phyloP scores from a whole-genome alignment of 2,113 vertebrate species.

The Trematocara macrostoma region DNA sequence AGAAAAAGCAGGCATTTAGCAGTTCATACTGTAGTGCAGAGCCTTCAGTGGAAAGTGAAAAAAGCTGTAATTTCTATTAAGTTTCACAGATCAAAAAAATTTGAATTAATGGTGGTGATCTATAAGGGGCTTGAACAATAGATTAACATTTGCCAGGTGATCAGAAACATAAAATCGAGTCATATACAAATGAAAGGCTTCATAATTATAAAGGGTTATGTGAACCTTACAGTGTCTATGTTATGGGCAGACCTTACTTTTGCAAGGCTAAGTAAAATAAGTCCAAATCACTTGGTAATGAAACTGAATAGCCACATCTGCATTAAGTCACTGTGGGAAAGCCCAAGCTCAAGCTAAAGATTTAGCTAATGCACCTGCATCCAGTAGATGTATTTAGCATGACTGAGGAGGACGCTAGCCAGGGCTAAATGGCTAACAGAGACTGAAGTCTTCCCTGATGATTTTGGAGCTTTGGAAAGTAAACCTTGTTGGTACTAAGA shows the following conservation, averaged over 20 bases:
- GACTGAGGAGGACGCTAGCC: neutral
- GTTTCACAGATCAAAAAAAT: neutral
- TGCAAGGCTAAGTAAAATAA: neutral
- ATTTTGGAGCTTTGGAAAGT: neutral
- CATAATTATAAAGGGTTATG: neutral
- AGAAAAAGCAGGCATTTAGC: neutral
- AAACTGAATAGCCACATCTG: neutral
- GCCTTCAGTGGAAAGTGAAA: neutral
- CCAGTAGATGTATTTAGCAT: neutral
- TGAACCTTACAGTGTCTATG: rapidly evolving
- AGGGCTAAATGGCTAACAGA: neutral
- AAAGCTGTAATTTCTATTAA: neutral
- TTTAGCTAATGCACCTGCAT: neutral
- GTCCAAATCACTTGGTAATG: neutral
- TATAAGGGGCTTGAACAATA: rapidly evolving
- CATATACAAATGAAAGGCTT: neutral
- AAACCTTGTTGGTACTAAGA: rapidly evolving
- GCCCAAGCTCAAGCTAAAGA: neutral
- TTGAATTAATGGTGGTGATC: neutral
- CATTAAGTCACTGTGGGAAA: neutral
- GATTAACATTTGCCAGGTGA: neutral
- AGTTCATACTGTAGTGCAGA: neutral
- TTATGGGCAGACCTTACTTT: neutral
- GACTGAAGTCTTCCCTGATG: neutral
- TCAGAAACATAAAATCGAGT: neutral